These are phyloP conservation scores for Drosophila auraria DNA, from an alignment of 1,140 invertebrate species.

Conservation along the genomic window DNA sequence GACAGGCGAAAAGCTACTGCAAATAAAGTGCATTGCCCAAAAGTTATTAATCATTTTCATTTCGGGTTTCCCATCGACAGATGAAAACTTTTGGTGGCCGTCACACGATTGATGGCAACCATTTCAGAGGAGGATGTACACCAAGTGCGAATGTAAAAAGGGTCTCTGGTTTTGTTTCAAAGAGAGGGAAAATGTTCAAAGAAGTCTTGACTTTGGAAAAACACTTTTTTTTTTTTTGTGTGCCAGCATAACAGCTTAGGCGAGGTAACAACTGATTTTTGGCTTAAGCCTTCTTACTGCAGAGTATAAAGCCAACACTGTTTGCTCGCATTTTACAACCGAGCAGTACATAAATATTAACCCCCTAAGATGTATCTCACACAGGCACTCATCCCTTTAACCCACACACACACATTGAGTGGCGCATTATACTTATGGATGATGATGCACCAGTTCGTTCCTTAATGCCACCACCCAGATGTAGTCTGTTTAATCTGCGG, in stretches of 20 bases:
- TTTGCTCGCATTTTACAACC: conserved; percentile 32
- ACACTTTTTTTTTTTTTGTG: neutral
- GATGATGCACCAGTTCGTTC: conserved; percentile 51
- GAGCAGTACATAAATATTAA: conserved; percentile 44
- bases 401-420: conserved; percentile 26
- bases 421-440: conserved; percentile 46
- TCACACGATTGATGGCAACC: conserved; percentile 4
- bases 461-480: conserved; percentile 36
- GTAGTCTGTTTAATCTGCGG: conserved; percentile 55
- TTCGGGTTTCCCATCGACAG: conserved; percentile 1
- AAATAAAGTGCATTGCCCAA: conserved; percentile 15
- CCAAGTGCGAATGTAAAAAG: conserved; percentile 15
- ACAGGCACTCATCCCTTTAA: conserved; percentile 9
- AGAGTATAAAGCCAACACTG: conserved; percentile 18
- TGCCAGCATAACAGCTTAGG: conserved; percentile 2
- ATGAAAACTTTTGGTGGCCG: conserved; percentile 19
- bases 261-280: conserved; percentile 18
- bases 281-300: conserved; percentile 6
- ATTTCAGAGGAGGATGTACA: neutral
- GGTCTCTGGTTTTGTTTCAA: neutral
- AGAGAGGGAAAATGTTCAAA: neutral
- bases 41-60: conserved; percentile 51
- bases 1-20: conserved; percentile 22
- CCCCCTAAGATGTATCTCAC: conserved; percentile 30
- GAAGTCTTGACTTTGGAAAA: neutral